phyloP scores from a whole-genome alignment of 2,797 vertebrate species.

The Pampus argenteus region DNA sequence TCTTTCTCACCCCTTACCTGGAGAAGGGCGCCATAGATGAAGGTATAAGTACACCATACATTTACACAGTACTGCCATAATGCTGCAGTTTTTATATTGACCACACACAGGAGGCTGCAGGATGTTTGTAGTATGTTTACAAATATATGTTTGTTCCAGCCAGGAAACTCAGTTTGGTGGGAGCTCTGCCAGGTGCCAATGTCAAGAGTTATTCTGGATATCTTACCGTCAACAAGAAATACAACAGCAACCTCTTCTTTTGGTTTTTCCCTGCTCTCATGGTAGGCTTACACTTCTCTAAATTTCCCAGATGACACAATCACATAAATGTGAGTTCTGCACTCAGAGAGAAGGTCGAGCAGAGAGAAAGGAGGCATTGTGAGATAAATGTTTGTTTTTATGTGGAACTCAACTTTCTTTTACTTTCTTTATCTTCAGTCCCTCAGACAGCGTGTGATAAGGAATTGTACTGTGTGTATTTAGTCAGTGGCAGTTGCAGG shows the following conservation, averaged over 20 bases:
- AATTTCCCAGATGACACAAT: neutral
- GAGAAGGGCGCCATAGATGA: slow-evolving; percentile 84
- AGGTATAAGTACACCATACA: slow-evolving; percentile 67
- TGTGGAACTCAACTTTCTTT: neutral
- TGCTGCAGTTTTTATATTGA: neutral
- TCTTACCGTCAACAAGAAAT: slow-evolving; percentile 87
- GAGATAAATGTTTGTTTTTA: neutral
- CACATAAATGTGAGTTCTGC: neutral
- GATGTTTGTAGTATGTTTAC: neutral
- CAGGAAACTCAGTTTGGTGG: slow-evolving; percentile 86
- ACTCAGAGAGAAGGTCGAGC: neutral
- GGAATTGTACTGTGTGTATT: neutral
- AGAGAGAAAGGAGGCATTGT: neutral
- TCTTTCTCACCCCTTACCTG: slow-evolving; percentile 90
- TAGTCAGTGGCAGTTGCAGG: slow-evolving; percentile 14
- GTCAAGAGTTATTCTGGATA: slow-evolving; percentile 87
- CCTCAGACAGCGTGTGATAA: slow-evolving; percentile 24
- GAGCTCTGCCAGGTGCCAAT: slow-evolving; percentile 81
- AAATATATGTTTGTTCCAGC: slow-evolving; percentile 65
- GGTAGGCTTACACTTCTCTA: slow-evolving; percentile 39
- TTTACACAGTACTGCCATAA: too few species aligned
- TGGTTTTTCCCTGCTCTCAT: slow-evolving; percentile 90
- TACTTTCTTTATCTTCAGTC: neutral
- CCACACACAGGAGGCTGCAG: neutral
- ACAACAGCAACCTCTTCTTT: slow-evolving; percentile 92